Evolutionary conservation across 2,113 vertebrate species (phyloP), one percentile per base, ranked within the genome.

Genomic region (Notarius quadriscutis): DNA sequence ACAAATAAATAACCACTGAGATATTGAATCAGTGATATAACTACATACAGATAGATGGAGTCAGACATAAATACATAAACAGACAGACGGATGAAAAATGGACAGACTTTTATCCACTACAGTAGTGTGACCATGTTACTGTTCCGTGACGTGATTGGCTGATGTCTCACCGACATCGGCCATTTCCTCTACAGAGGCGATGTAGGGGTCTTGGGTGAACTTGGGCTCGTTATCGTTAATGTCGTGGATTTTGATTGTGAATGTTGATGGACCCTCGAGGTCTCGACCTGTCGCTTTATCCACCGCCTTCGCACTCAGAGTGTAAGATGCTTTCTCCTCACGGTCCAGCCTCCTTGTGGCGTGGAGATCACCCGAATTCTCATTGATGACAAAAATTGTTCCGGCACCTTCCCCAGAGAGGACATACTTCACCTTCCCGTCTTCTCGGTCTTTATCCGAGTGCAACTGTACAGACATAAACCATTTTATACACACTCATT

Each of bases 221-320:
- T 96, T 99, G 94, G 99, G 79, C 79, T 62, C 79, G 22, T 81
- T 81, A 41, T 81, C 79, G 18, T 81, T 81, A 41, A 81, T 99
- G 93, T 99, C 98, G 81, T 99, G 98, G 93, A 99, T 99, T 94
- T 99, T 99, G 94, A 99, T 98, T 94, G 98, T 95, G 94, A 99
- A 99, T 88, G 98, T 97, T 0, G 97, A 98, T 89, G 97, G 96
- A 5, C 97, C 98, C 93, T 99, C 98, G 88, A 99, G 97, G 0
- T 97, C 96, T 91, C 93, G 95, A 89, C 97, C 97, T 89, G 98
- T 98, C 89, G 91, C 94, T 90, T 96, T 97, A 93, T 97, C 97
- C 91, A 99, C 87, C 65, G 97, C 98, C 88, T 98, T 98, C 83
- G 98, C 98, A 71, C 96, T 96, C 67, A 99, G 97, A 79, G 96